Conservation (phyloP, 2,113 vertebrate genomes). For the Pelobates fuscus region DNA sequence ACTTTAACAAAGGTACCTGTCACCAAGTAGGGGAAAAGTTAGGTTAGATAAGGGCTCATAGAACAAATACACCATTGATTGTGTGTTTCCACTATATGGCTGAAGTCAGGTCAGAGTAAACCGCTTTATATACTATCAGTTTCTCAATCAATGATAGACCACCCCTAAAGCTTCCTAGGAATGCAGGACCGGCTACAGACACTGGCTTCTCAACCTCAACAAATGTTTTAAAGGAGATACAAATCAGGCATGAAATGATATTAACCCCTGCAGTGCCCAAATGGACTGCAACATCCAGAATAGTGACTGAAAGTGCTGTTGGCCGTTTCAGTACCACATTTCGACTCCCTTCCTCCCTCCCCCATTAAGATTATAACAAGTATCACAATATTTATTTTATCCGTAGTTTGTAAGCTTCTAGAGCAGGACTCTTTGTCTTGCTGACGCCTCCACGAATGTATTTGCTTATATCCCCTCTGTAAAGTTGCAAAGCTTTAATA, state of each 20-base stretch:
- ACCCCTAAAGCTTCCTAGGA: slow-evolving; percentile 7
- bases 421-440: too few relatives aligned
- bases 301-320: too few relatives aligned
- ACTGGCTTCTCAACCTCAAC: slow-evolving; percentile 10
- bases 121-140: slow-evolving; percentile 15
- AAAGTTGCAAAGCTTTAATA: too few relatives aligned
- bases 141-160: slow-evolving; percentile 6
- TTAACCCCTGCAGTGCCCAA: neutral
- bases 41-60: neutral
- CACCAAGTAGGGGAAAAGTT: neutral
- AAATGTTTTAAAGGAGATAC: slow-evolving; percentile 6
- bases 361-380: too few relatives aligned
- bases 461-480: too few relatives aligned
- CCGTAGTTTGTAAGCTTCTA: too few relatives aligned
- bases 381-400: too few relatives aligned
- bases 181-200: slow-evolving; percentile 4
- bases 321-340: too few relatives aligned
- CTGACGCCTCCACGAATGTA: too few relatives aligned
- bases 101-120: neutral
- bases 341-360: too few relatives aligned
- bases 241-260: slow-evolving; percentile 20
- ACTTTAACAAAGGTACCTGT: neutral
- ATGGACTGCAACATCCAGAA: too few relatives aligned
- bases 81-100: neutral
- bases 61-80: slow-evolving; percentile 6